A percentile compares a stretch with the other conserved stretches of the same genome.
Evolutionary conservation across 2,113 vertebrate genomes (phyloP).

Genomic region (Leucopsar rothschildi): DNA sequence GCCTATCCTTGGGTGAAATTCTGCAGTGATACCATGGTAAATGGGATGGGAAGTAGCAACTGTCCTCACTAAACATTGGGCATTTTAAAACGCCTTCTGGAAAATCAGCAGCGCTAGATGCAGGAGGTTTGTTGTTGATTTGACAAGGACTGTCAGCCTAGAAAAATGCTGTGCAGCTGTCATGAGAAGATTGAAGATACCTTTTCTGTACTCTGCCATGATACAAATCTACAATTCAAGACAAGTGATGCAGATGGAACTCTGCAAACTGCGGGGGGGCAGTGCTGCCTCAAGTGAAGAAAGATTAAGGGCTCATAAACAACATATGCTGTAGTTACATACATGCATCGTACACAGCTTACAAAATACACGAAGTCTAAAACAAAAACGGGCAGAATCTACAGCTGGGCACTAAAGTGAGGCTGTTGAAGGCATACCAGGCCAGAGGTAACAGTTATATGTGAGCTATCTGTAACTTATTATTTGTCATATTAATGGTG

Average conservation of each 20-base stretch:
- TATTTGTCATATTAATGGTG: neutral
- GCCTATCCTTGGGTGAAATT: neutral
- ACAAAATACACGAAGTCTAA: neutral
- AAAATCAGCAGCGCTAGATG: neutral
- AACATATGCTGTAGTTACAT: neutral
- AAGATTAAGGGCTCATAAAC: conserved; percentile 15
- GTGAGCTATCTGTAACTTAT: neutral
- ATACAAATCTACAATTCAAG: neutral
- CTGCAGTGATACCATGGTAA: neutral
- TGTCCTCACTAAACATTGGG: neutral
- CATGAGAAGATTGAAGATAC: neutral
- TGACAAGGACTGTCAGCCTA: neutral
- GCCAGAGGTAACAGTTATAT: neutral
- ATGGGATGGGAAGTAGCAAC: neutral
- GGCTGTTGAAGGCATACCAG: neutral
- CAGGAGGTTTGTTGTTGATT: neutral
- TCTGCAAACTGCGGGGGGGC: neutral
- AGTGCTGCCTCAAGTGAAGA: neutral
- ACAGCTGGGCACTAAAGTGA: neutral
- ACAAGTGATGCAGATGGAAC: neutral
- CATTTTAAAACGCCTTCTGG: neutral
- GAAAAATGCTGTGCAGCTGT: neutral
- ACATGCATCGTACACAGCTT: neutral
- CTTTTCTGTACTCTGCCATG: neutral
- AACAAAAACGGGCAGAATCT: neutral